These are phyloP conservation scores for Drosophila robusta DNA, from an alignment of 2,888 invertebrate genomes.

Conservation along the genomic window DNA sequence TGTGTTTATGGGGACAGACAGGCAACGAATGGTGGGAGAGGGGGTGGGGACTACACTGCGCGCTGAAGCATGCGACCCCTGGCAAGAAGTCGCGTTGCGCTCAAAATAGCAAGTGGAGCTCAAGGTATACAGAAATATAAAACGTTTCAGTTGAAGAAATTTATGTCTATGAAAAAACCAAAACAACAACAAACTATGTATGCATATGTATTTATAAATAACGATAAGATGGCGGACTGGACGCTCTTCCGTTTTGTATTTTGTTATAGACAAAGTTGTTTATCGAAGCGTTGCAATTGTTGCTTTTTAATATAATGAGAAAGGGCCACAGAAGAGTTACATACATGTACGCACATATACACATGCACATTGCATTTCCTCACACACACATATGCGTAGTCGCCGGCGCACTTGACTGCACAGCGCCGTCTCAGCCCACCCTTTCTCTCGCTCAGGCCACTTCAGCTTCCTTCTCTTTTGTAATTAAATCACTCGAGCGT, in stretches of 20 bases:
- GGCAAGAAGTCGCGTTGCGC: constrained; percentile 70
- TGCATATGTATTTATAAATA: constrained; percentile 28
- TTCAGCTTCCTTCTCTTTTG: constrained; percentile 36
- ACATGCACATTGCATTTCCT: constrained; percentile 65
- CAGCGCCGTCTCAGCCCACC: constrained; percentile 36
- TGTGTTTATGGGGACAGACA: constrained; percentile 7
- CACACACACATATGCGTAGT: constrained; percentile 38
- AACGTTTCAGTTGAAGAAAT: constrained; percentile 41
- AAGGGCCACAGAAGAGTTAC: constrained; percentile 48
- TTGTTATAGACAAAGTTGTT: constrained; percentile 59
- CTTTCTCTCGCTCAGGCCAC: constrained; percentile 11
- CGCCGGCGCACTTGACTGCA: constrained; percentile 70
- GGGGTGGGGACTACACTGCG: constrained; percentile 33
- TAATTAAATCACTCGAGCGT: constrained; percentile 79
- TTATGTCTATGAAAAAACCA: constrained; percentile 2
- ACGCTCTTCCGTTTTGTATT: constrained; percentile 69
- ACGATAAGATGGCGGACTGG: constrained; percentile 59
- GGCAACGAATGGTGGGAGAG: too few relatives aligned
- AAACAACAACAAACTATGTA: constrained; percentile 22
- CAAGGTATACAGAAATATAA: constrained; percentile 25
- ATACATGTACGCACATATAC: constrained; percentile 11
- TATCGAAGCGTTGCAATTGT: constrained; percentile 79
- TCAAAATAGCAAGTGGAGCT: constrained; percentile 60
- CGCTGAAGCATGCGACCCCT: constrained; percentile 81
- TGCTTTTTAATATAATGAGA: constrained; percentile 41